A percentile compares a stretch with the other conserved stretches of the same genome.
These are phyloP conservation scores for Pseudachorutes palmiensis DNA, from an alignment of 1,140 invertebrate species.

Conservation along the genomic window DNA sequence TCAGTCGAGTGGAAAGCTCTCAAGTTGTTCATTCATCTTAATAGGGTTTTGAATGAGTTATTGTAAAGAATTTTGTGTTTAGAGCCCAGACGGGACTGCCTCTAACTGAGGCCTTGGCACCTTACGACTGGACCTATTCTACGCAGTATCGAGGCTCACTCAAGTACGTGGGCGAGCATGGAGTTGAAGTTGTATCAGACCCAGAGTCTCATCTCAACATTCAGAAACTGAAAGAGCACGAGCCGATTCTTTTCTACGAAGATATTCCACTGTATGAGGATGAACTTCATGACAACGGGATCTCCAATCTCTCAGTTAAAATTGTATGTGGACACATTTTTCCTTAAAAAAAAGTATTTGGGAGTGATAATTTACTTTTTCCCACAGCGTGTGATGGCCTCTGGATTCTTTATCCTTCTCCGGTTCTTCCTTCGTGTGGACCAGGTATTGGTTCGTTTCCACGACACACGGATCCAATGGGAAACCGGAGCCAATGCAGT, in stretches of 20 bases:
- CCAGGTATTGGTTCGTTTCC: slow-evolving; percentile 74
- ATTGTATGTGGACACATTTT: slow-evolving; percentile 61
- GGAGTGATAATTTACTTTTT: slow-evolving; percentile 16
- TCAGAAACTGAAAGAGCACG: slow-evolving; percentile 78
- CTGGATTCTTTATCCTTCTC: slow-evolving; percentile 81
- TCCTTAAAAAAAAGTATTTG: not conserved
- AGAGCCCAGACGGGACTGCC: slow-evolving; percentile 54
- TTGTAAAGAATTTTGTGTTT: slow-evolving; percentile 16
- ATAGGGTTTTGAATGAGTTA: slow-evolving; percentile 15
- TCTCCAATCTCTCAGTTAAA: slow-evolving; percentile 81
- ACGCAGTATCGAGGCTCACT: slow-evolving; percentile 83
- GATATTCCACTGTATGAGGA: slow-evolving; percentile 94
- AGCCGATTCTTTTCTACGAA: slow-evolving; percentile 90
- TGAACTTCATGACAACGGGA: slow-evolving; percentile 96
- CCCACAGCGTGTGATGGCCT: slow-evolving; percentile 84
- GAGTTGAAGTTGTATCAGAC: slow-evolving; percentile 35
- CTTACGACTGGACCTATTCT: slow-evolving; percentile 98
- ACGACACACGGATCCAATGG: slow-evolving; percentile 87
- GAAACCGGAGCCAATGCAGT: slow-evolving; percentile 66
- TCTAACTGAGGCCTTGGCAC: slow-evolving; percentile 64
- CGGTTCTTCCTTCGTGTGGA: slow-evolving; percentile 91
- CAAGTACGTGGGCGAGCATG: too few species aligned
- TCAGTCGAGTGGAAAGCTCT: slow-evolving; percentile 80
- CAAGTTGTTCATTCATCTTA: slow-evolving; percentile 47
- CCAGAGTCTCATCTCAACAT: slow-evolving; percentile 77